phyloP scores from a whole-genome alignment of 2,888 invertebrate species.

The Rhingia campestris region DNA sequence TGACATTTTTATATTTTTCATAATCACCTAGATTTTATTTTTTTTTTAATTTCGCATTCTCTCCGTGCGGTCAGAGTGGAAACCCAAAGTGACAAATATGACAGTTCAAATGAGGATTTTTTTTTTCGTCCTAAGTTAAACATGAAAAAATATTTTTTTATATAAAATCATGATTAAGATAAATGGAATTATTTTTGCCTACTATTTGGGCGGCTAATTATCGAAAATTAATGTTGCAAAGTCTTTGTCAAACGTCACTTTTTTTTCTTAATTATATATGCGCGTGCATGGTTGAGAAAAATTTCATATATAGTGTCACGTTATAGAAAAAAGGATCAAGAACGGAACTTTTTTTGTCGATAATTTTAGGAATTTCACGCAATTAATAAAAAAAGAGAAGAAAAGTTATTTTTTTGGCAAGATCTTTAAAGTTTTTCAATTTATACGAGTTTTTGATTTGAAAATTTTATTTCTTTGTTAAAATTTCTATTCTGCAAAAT shows the following conservation, averaged over 20 bases:
- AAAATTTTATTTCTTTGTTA: constrained; percentile 6
- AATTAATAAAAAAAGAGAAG: constrained; percentile 14
- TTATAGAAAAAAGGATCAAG: constrained; percentile 38
- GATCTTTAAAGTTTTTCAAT: constrained; percentile 33
- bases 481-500: background rate
- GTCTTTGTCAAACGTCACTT: constrained; percentile 28
- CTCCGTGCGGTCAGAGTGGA: background rate
- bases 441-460: constrained; percentile 18
- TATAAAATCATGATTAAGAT: constrained; percentile 8
- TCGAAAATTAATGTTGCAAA: constrained; percentile 32
- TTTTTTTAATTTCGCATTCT: constrained; percentile 8
- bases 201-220: constrained; percentile 22
- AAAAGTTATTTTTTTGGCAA: constrained; percentile 33
- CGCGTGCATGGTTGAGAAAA: background rate
- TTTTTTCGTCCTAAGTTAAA: background rate
- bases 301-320: background rate
- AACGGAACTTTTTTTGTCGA: constrained; percentile 2
- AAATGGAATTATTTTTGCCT: constrained; percentile 3
- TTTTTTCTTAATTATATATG: constrained; percentile 3
- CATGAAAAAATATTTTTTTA: background rate
- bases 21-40: background rate
- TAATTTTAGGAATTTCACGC: constrained; percentile 42
- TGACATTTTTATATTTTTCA: constrained; percentile 4
- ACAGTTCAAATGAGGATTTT: constrained; percentile 12
- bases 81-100: constrained; percentile 27